Evolutionary conservation across 2,888 invertebrate species (phyloP).

Genomic region (Callyntrura sp.): DNA sequence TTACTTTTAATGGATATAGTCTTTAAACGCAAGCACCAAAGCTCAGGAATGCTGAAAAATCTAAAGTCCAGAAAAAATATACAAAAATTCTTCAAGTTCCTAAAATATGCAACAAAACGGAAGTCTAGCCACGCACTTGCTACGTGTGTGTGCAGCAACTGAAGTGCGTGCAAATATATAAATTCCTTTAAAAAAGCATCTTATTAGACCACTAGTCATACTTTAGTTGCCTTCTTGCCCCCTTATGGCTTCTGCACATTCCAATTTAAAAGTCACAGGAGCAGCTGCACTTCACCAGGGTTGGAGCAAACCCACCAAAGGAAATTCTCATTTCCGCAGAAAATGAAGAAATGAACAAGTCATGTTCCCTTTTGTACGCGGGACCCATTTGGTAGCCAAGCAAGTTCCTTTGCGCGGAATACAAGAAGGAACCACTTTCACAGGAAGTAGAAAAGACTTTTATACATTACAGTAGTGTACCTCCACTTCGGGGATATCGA

Average conservation of each 20-base stretch:
- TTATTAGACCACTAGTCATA: constrained; percentile 13
- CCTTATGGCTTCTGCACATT: constrained; percentile 40
- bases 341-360: constrained; percentile 56
- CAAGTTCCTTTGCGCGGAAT: too few relatives aligned
- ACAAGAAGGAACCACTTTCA: not conserved
- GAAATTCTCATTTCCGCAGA: constrained; percentile 69
- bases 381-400: constrained; percentile 33
- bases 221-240: not conserved
- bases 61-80: constrained; percentile 4
- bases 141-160: too few relatives aligned
- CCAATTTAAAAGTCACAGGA: constrained; percentile 52
- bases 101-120: too few relatives aligned
- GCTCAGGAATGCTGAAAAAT: constrained; percentile 2
- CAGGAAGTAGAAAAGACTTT: constrained; percentile 5
- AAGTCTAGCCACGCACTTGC: too few relatives aligned
- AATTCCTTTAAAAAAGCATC: not conserved
- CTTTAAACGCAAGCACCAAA: not conserved
- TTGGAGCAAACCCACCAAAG: constrained; percentile 57
- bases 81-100: too few relatives aligned
- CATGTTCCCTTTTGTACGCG: not conserved
- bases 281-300: constrained; percentile 51
- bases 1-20: constrained; percentile 29
- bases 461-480: not conserved
- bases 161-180: too few relatives aligned
- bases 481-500: too few relatives aligned